A percentile compares a stretch with the other conserved stretches of the same genome.
phyloP scores from a whole-genome alignment of 2,888 invertebrate species.

The Sarcophaga subvicina region DNA sequence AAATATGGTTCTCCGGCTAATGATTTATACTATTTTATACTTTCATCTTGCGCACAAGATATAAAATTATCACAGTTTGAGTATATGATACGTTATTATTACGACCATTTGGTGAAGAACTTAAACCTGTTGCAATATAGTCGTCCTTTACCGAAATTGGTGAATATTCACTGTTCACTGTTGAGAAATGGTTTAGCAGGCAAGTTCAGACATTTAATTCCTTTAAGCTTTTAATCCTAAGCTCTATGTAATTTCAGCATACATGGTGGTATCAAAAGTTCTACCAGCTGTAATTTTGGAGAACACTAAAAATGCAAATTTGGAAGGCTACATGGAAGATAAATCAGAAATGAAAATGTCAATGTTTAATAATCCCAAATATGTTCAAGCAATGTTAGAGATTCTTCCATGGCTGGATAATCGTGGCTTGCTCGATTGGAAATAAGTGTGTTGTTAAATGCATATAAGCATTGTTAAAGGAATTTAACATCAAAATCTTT shows the following conservation, averaged over 20 bases:
- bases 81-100: conserved; percentile 78
- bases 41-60: conserved; percentile 75
- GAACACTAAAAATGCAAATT: conserved; percentile 47
- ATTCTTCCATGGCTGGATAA: conserved; percentile 80
- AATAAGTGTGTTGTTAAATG: conserved; percentile 58
- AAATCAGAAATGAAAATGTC: conserved; percentile 74
- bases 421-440: conserved; percentile 78
- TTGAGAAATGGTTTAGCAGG: conserved; percentile 78
- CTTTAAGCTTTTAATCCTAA: neutral
- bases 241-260: conserved; percentile 72
- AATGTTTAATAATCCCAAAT: conserved; percentile 78
- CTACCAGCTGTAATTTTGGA: conserved; percentile 79
- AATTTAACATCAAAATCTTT: too few species aligned
- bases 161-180: conserved; percentile 76
- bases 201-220: conserved; percentile 57
- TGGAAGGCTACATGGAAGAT: conserved; percentile 2
- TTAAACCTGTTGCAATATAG: conserved; percentile 78
- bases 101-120: conserved; percentile 77
- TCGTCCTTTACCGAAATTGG: conserved; percentile 78
- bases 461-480: too few species aligned
- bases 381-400: conserved; percentile 76
- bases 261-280: conserved; percentile 78
- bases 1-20: conserved; percentile 77
- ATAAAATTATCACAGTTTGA: conserved; percentile 78
- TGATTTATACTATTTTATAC: conserved; percentile 77